Evolutionary conservation across 2,797 vertebrate species (phyloP).

Genomic region (Pseudochirops cupreus): DNA sequence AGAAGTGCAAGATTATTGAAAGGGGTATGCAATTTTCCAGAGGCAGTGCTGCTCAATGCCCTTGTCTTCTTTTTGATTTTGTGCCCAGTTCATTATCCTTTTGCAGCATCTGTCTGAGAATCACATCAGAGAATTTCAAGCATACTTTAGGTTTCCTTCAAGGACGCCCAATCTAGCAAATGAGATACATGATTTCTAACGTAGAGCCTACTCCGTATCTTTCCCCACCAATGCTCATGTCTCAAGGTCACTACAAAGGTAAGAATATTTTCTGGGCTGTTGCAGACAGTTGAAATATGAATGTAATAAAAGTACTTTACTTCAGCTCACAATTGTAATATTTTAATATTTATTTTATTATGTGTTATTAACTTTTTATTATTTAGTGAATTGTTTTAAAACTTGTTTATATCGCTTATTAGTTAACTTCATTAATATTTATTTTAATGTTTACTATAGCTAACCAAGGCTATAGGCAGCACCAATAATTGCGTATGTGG

Average conservation of each 20-base stretch:
- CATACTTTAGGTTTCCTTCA: neutral
- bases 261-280: neutral
- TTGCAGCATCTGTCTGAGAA: neutral
- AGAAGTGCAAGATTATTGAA: neutral
- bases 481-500: neutral
- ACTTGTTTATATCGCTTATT: neutral
- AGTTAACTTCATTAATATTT: neutral
- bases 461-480: neutral
- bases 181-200: neutral
- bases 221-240: neutral
- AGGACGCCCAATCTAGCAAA: neutral
- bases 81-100: neutral
- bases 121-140: neutral
- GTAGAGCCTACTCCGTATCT: neutral
- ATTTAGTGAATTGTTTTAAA: constrained; percentile 1
- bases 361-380: neutral
- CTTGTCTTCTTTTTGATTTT: neutral
- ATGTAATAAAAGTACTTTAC: neutral
- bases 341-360: neutral
- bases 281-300: constrained; percentile 41
- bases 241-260: neutral
- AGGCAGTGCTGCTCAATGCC: neutral
- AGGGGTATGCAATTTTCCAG: neutral
- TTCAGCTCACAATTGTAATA: neutral
- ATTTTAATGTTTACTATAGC: neutral